phyloP scores from a whole-genome alignment of 2,888 invertebrate genomes.

The Drosophila affinis region DNA sequence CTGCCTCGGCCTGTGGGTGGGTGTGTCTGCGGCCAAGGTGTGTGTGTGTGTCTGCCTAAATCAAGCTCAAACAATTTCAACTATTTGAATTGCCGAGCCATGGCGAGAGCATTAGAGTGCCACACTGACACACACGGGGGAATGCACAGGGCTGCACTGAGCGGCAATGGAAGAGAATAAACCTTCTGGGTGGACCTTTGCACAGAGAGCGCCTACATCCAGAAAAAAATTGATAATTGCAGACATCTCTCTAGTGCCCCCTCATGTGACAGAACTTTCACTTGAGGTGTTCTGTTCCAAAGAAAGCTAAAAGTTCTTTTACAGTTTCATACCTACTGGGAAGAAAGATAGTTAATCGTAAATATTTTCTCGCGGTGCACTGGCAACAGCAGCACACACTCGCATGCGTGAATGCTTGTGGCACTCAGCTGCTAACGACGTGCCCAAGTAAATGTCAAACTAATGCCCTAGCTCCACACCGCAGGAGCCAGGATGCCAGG shows the following conservation, averaged over 20 bases:
- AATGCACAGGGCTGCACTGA: slow-evolving; percentile 8
- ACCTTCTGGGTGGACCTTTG: no score
- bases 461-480: slow-evolving; percentile 59
- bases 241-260: neutral
- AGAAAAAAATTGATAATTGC: neutral
- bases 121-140: slow-evolving; percentile 5
- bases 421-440: slow-evolving; percentile 75
- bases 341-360: neutral
- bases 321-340: no score
- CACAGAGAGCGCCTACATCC: no score
- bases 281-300: neutral
- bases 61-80: slow-evolving; percentile 78
- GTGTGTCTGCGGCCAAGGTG: slow-evolving; percentile 14
- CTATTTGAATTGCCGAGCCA: slow-evolving; percentile 73
- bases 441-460: slow-evolving; percentile 79
- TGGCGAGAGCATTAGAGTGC: slow-evolving; percentile 42
- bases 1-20: slow-evolving; percentile 32
- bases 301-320: no score
- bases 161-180: neutral
- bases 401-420: slow-evolving; percentile 25
- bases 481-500: slow-evolving; percentile 56
- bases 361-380: slow-evolving; percentile 12
- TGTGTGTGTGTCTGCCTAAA: slow-evolving; percentile 61
- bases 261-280: neutral
- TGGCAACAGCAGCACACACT: slow-evolving; percentile 1